Base-by-base conservation (phyloP, 2,113 vertebrate genomes). In the Peromyscus maniculatus region DNA sequence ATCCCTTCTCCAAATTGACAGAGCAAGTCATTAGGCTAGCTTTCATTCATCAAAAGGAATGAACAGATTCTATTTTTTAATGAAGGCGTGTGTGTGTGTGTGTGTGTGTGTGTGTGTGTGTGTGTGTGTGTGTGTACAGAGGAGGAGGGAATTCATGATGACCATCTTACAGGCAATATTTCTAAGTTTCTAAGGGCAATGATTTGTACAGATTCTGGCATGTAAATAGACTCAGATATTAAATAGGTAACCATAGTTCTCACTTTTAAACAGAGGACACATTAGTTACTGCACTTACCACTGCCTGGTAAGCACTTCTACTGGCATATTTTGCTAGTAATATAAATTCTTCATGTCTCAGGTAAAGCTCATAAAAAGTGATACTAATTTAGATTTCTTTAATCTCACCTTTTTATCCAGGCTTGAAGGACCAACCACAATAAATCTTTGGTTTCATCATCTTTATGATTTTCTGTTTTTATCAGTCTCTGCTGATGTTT, bases 241-340 rank as follows among this genome's bases (percentile, higher is more conserved):
- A 11, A 75, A 62, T 88, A 77, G 26, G 6, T 94, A 87, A 72
- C 21, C 93, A 24, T 66, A 77, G 33, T 93, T 94, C 11, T 89
- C n/a, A 88, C 43, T 84, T 93, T 13, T 59, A 86, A 93, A 87
- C 16, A 83, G 67, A 94, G 75, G 57, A 87, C 86, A 83, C 64
- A 87, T 64, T n/a, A 89, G 5, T 86, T 91, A 89, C 10, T 91
- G n/a, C 59, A 82, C 78, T 97, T 67, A 72, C 0, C 82, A 7
- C 83, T 91, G 22, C 33, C 52, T 89, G 16, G 3, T 64, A 59
- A 71, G 74, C 21, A 84, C 21, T 24, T 84, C 57, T 83, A 52
- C n/a, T 84, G 28, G 17, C 3, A 91, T 79, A 26, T 88, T 36
- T 75, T 19, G 1, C 24, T 92, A 46, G 11, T 89, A 75, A 77